Evolutionary conservation across 2,797 vertebrate genomes (phyloP).

Genomic region (Hippoglossus hippoglossus): DNA sequence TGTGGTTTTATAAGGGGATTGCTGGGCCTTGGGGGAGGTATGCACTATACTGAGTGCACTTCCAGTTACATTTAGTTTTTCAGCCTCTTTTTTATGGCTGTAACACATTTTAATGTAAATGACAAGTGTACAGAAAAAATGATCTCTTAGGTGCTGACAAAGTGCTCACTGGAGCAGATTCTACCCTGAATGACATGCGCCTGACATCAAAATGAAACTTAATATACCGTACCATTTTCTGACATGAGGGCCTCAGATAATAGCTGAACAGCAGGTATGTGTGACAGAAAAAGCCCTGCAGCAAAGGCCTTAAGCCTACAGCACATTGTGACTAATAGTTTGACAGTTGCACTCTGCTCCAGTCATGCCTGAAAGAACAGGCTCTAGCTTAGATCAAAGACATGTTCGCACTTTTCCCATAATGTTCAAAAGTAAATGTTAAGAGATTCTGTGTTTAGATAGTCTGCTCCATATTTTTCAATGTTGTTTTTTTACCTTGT

Average conservation of each 20-base stretch:
- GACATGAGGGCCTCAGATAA: neutral
- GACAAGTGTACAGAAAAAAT: no score
- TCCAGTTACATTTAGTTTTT: no score
- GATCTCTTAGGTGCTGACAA: neutral
- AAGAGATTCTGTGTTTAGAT: no score
- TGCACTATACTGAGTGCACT: no score
- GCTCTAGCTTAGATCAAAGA: neutral
- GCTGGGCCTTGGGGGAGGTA: no score
- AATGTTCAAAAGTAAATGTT: no score
- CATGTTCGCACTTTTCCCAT: neutral
- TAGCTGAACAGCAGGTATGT: neutral
- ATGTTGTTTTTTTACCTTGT: no score
- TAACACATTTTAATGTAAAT: no score
- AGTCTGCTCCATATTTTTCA: no score
- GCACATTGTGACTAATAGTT: conserved; percentile 14
- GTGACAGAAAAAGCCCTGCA: conserved; percentile 13
- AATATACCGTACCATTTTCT: neutral
- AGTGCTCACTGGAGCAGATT: neutral
- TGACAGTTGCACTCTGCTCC: conserved; percentile 30
- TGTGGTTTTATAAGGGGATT: no score
- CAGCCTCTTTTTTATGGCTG: no score
- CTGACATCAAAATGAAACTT: neutral
- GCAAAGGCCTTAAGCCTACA: neutral
- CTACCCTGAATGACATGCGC: neutral
- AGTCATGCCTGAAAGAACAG: conserved; percentile 9